These are phyloP conservation scores for Aphelenchoides fujianensis DNA, from an alignment of 1,140 invertebrate genomes.

Conservation along the genomic window DNA sequence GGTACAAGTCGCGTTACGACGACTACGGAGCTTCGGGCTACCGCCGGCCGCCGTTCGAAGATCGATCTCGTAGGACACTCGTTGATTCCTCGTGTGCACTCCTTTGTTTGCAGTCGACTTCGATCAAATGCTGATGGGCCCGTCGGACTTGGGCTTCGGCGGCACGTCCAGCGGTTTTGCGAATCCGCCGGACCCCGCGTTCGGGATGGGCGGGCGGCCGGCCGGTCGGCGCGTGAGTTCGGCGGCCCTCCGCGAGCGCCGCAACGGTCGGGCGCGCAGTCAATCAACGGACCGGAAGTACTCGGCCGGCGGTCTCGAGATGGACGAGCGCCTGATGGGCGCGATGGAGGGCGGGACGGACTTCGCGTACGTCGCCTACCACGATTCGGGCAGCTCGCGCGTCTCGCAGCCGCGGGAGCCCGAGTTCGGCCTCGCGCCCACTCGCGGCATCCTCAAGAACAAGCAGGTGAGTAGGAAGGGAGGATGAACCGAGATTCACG, in stretches of 20 bases:
- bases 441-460: slow-evolving; percentile 58
- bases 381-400: slow-evolving; percentile 36
- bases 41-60: slow-evolving; percentile 23
- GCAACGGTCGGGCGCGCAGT: slow-evolving; percentile 42
- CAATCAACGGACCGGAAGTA: slow-evolving; percentile 56
- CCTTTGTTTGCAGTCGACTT: background rate
- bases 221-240: slow-evolving; percentile 41
- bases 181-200: background rate
- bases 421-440: slow-evolving; percentile 45
- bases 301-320: background rate
- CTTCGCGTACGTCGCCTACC: slow-evolving; percentile 56
- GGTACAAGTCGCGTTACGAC: slow-evolving; percentile 39
- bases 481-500: background rate
- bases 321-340: slow-evolving; percentile 38
- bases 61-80: too few relatives aligned
- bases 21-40: slow-evolving; percentile 33
- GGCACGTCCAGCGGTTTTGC: background rate
- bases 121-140: background rate
- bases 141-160: background rate
- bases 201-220: background rate
- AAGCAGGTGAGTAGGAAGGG: slow-evolving; percentile 46
- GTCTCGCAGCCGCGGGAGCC: slow-evolving; percentile 37
- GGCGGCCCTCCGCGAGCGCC: slow-evolving; percentile 42
- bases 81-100: too few relatives aligned
- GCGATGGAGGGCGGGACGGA: slow-evolving; percentile 45